phyloP scores from a whole-genome alignment of 2,888 invertebrate species.

The Drosophila fungiperda region DNA sequence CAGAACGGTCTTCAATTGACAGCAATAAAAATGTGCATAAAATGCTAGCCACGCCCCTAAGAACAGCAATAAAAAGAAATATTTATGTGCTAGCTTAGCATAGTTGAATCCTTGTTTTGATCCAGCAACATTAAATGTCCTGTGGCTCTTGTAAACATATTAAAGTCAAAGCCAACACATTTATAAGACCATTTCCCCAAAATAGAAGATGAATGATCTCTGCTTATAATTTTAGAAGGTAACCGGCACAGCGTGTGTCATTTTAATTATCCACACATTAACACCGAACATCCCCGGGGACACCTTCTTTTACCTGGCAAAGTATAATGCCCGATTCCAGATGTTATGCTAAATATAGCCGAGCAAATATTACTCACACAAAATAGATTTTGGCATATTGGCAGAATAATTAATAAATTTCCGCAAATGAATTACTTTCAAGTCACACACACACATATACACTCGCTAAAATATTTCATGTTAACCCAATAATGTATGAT shows the following conservation, averaged over 20 bases:
- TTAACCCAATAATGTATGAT: conserved; percentile 2
- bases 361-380: conserved; percentile 49
- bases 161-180: conserved; percentile 19
- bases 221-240: conserved; percentile 22
- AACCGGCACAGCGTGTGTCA: conserved; percentile 46
- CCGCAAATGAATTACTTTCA: conserved; percentile 53
- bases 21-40: conserved; percentile 64
- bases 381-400: conserved; percentile 67
- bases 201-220: conserved; percentile 31
- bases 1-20: conserved; percentile 35
- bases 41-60: conserved; percentile 52
- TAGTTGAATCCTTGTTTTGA: conserved; percentile 18
- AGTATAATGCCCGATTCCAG: conserved; percentile 40
- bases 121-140: not conserved
- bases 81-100: conserved; percentile 60
- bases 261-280: conserved; percentile 49
- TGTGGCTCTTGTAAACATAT: conserved; percentile 6
- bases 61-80: conserved; percentile 61
- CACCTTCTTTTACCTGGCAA: no score
- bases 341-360: conserved; percentile 61
- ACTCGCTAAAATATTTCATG: not conserved
- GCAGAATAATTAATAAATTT: conserved; percentile 60
- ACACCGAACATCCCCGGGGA: not conserved
- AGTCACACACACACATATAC: conserved; percentile 4
- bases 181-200: conserved; percentile 30